Percentiles rank a stretch among this genome's conserved stretches.
These are phyloP conservation scores for Sarcophaga rosellei DNA, from an alignment of 2,888 invertebrate genomes.

Conservation along the genomic window DNA sequence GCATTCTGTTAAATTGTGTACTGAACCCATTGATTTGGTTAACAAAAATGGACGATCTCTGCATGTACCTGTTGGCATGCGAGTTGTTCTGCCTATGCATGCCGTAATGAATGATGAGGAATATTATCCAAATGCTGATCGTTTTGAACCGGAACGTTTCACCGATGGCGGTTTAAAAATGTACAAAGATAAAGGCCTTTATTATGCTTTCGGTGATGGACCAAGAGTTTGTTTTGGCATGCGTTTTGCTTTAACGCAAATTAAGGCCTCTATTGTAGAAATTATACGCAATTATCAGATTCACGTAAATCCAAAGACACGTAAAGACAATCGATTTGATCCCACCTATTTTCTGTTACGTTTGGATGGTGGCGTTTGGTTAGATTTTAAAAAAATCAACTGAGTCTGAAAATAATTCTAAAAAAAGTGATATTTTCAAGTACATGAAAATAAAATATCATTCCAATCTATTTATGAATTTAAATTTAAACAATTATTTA, in stretches of 20 bases:
- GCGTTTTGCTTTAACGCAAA: slow-evolving; percentile 78
- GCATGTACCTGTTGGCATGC: slow-evolving; percentile 71
- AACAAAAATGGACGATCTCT: slow-evolving; percentile 74
- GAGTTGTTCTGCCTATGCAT: slow-evolving; percentile 73
- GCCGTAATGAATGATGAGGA: slow-evolving; percentile 75
- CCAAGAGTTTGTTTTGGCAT: slow-evolving; percentile 72
- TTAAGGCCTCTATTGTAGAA: slow-evolving; percentile 77
- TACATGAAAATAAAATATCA: too few relatives aligned
- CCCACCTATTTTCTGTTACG: slow-evolving; percentile 71
- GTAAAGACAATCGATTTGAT: slow-evolving; percentile 75
- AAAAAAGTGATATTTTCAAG: not conserved
- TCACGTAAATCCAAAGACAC: slow-evolving; percentile 76
- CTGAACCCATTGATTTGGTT: slow-evolving; percentile 72
- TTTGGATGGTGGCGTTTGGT: slow-evolving; percentile 74
- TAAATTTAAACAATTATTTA: too few relatives aligned
- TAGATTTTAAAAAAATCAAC: slow-evolving; percentile 67
- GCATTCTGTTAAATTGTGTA: slow-evolving; percentile 74
- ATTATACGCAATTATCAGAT: slow-evolving; percentile 78
- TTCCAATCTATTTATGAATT: too few relatives aligned
- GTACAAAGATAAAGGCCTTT: slow-evolving; percentile 62
- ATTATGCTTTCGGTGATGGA: slow-evolving; percentile 66
- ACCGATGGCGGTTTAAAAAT: slow-evolving; percentile 71
- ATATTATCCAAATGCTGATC: slow-evolving; percentile 72
- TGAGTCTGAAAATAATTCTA: not conserved
- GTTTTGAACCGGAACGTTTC: slow-evolving; percentile 75